Conservation (phyloP, 2,888 invertebrate species). For the Microdon myrmicae region DNA sequence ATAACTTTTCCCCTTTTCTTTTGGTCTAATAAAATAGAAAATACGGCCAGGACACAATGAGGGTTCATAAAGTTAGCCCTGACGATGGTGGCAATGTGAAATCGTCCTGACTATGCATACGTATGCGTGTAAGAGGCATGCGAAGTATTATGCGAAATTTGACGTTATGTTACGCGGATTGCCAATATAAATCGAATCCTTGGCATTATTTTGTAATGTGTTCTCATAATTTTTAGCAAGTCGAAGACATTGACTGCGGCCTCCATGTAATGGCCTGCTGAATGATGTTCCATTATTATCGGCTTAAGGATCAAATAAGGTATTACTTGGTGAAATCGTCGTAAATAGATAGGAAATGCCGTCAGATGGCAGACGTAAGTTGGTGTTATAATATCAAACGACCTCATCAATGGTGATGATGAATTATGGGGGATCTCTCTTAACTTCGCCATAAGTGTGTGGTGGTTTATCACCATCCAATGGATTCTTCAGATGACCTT, state of each 20-base stretch:
- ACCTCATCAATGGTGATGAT: too few relatives aligned
- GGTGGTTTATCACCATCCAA: too few relatives aligned
- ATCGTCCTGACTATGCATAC: background rate
- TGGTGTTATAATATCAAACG: too few relatives aligned
- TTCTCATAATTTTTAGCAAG: conserved; percentile 30
- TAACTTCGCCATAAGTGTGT: too few relatives aligned
- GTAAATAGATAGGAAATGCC: too few relatives aligned
- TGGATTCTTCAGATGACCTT: too few relatives aligned
- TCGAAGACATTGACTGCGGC: conserved; percentile 6
- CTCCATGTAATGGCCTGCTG: conserved; percentile 15
- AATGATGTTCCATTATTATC: too few relatives aligned
- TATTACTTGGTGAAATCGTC: too few relatives aligned
- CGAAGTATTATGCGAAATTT: conserved; percentile 18
- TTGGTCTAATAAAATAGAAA: conserved; percentile 45
- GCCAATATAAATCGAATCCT: conserved; percentile 42
- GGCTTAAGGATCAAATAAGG: too few relatives aligned
- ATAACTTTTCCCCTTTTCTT: conserved; percentile 35
- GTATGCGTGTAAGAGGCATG: conserved; percentile 4
- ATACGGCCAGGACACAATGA: conserved; percentile 41
- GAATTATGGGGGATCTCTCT: too few relatives aligned
- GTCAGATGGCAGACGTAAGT: too few relatives aligned
- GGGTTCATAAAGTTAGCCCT: conserved; percentile 33
- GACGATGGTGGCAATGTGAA: too few relatives aligned
- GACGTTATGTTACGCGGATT: conserved; percentile 39
- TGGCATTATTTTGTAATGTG: conserved; percentile 31